These are phyloP conservation scores for Atherinosoma microstoma DNA, from an alignment of 2,797 vertebrate genomes.

Conservation along the genomic window DNA sequence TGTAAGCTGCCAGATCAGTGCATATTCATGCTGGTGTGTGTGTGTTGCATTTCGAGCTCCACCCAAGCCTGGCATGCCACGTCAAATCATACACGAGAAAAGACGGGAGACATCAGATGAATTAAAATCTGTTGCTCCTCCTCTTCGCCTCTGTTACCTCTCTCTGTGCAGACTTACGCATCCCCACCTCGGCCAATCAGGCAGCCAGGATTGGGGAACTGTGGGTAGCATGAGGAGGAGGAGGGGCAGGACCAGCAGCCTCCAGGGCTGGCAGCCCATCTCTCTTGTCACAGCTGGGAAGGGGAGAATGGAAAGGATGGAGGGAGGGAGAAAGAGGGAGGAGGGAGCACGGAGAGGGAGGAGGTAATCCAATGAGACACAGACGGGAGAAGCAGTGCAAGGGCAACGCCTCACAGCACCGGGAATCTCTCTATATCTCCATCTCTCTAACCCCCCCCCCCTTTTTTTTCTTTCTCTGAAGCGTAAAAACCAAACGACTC, in stretches of 20 bases:
- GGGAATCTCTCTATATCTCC: conserved; percentile 70
- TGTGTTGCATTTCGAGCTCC: conserved; percentile 43
- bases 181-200: conserved; percentile 69
- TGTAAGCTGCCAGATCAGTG: conserved; percentile 29
- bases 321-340: conserved; percentile 28
- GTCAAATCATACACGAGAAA: conserved; percentile 63
- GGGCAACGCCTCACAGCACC: conserved; percentile 79
- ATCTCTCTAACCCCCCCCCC: conserved; percentile 48
- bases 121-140: conserved; percentile 76
- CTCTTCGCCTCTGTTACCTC: conserved; percentile 34
- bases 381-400: conserved; percentile 74
- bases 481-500: conserved; percentile 69
- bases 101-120: conserved; percentile 75
- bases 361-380: conserved; percentile 83
- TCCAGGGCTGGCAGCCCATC: conserved; percentile 67
- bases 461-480: conserved; percentile 56
- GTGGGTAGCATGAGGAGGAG: conserved; percentile 25
- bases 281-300: conserved; percentile 81
- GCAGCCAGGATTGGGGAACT: conserved; percentile 15
- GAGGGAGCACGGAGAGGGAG: conserved; percentile 63
- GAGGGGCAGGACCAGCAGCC: conserved; percentile 73
- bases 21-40: conserved; percentile 1
- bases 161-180: conserved; percentile 51
- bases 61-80: conserved; percentile 48
- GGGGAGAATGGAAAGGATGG: conserved; percentile 56